Conservation (phyloP, 2,797 vertebrate species). For the Hyperoplus lanceolatus region DNA sequence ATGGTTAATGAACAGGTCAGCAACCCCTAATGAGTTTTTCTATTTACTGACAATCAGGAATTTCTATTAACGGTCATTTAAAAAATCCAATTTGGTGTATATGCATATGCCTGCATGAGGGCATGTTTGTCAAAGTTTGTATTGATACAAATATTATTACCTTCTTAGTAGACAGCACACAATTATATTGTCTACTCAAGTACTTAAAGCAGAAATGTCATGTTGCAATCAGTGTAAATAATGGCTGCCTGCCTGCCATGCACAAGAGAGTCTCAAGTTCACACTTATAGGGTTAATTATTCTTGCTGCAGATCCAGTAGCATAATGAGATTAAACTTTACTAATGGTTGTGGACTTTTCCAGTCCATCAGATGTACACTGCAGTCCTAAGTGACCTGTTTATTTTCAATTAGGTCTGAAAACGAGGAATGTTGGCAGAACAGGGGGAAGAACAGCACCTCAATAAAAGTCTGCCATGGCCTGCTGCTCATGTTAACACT, state of each 20-base stretch:
- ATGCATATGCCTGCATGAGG: not conserved
- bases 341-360: constrained; percentile 74
- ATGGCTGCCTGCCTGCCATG: constrained; percentile 69
- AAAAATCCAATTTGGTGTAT: not conserved
- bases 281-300: constrained; percentile 84
- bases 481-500: constrained; percentile 65
- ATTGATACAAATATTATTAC: not conserved
- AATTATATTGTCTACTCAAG: not conserved
- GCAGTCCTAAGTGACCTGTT: constrained; percentile 78
- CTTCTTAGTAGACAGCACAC: not conserved
- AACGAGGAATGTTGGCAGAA: constrained; percentile 71
- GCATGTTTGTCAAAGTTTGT: not conserved
- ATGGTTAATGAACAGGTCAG: not conserved
- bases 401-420: constrained; percentile 84
- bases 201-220: constrained; percentile 22
- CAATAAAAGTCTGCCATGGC: constrained; percentile 67
- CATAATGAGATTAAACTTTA: constrained; percentile 81
- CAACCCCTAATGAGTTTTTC: not conserved
- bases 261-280: constrained; percentile 61
- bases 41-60: not conserved
- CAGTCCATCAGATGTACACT: constrained; percentile 81
- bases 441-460: constrained; percentile 63
- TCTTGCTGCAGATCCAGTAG: constrained; percentile 74
- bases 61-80: not conserved
- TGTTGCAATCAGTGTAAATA: constrained; percentile 64